Evolutionary conservation across 2,113 vertebrate genomes (phyloP).

Genomic region (Clinocottus analis): DNA sequence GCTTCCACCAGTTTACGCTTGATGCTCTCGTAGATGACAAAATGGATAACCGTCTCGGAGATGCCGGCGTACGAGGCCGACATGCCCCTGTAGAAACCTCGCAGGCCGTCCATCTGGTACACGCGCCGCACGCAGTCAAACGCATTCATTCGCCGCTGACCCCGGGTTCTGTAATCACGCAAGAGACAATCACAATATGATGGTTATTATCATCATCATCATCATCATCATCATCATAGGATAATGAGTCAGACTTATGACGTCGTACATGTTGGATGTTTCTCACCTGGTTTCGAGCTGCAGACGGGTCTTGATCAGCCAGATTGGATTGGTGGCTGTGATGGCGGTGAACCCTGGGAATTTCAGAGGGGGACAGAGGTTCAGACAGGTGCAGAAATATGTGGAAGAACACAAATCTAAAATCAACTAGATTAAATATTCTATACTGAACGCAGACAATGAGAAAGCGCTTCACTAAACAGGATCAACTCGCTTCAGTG

Average conservation of each 20-base stretch:
- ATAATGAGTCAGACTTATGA: not conserved
- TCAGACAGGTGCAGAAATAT: conserved; percentile 69
- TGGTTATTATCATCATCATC: not conserved
- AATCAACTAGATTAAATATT: conserved; percentile 37
- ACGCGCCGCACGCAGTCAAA: conserved; percentile 93
- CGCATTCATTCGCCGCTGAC: conserved; percentile 92
- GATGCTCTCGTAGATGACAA: conserved; percentile 99
- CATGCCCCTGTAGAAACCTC: conserved; percentile 98
- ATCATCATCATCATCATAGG: not conserved
- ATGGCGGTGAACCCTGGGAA: conserved; percentile 97
- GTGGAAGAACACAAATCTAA: conserved; percentile 45
- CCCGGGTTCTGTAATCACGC: conserved; percentile 86
- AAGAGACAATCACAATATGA: not conserved
- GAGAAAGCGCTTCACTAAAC: conserved; percentile 69
- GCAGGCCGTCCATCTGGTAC: conserved; percentile 92
- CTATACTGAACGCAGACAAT: conserved; percentile 51
- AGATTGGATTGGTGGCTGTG: conserved; percentile 98
- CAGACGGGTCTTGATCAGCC: conserved; percentile 97
- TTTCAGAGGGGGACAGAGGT: conserved; percentile 77
- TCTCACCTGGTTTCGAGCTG: conserved; percentile 96
- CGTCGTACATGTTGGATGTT: not conserved
- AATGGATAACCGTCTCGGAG: conserved; percentile 99
- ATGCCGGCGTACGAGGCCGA: conserved; percentile 98
- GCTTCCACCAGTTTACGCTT: conserved; percentile 90
- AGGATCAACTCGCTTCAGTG: conserved; percentile 51